phyloP scores from a whole-genome alignment of 1,140 invertebrate species.

The Agraylea sexmaculata region DNA sequence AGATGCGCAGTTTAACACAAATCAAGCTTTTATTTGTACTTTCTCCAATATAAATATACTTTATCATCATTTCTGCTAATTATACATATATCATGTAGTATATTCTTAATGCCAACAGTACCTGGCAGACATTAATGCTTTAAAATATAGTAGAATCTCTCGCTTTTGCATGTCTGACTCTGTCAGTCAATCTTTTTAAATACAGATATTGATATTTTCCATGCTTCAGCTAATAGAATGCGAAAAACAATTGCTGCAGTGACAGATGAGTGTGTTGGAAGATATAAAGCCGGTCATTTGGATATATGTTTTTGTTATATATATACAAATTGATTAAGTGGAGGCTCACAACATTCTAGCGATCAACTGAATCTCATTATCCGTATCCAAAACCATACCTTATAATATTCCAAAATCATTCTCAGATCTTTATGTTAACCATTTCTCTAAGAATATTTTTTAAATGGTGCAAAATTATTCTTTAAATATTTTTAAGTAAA shows the following conservation, averaged over 20 bases:
- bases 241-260: too few species aligned
- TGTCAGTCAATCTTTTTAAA: constrained; percentile 12
- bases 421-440: too few species aligned
- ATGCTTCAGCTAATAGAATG: too few species aligned
- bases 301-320: too few species aligned
- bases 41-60: not conserved
- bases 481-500: constrained; percentile 1
- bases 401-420: constrained; percentile 1
- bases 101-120: constrained; percentile 6
- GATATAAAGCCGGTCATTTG: too few species aligned
- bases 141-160: constrained; percentile 10
- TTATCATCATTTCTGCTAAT: too few species aligned
- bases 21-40: not conserved
- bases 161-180: constrained; percentile 14
- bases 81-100: too few species aligned
- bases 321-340: too few species aligned
- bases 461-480: too few species aligned
- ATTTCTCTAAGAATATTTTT: too few species aligned
- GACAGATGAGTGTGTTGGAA: constrained; percentile 10
- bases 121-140: constrained; percentile 6
- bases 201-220: too few species aligned
- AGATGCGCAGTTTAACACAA: not conserved
- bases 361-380: constrained; percentile 23
- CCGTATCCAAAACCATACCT: not conserved
- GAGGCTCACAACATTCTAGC: constrained; percentile 37